Base-by-base conservation (phyloP, 1,140 invertebrate species). In the Carposina sasakii region DNA sequence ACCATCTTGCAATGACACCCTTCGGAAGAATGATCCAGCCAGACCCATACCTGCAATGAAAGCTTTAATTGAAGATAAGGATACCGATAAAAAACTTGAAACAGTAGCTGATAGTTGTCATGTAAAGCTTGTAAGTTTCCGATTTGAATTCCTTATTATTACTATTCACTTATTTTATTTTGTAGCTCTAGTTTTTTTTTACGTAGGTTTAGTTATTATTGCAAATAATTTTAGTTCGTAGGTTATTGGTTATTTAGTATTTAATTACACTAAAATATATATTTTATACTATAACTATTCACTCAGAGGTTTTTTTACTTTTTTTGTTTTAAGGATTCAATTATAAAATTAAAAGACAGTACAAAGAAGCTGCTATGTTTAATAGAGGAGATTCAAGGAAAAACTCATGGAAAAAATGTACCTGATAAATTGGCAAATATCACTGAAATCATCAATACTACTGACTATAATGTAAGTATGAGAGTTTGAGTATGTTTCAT, bases 311-410 rank as follows among this genome's bases (percentile, higher is more conserved):
- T 48, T 8, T 46, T 37, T 51, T 45, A 40, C 19, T 46, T 2
- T 31, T 40, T 40, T 49, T 28, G 49, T 6, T 67, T 66, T 49
- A 50, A 79, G 73, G 59, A 70, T 40, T 53, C 59, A 24, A 44
- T 75, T 19, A 16, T 52, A 13, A 49, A 63, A 52, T 48, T 81
- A 22, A 74, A 76, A 55, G 63, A 76, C 2, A 81, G 74, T 21
- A 77, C 76, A n/a, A 76, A 61, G 48, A 73, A 69, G 41, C 51
- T 81, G 10, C 34, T 77, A 15, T 48, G 24, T 49, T 48, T 81
- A 40, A 34, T 81, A 9, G 73, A 81, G 41, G 66, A 71, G 37
- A 74, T 81, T 48, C 68, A 72, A 43, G 34, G 57, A 2, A 75
- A 74, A 61, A 67, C 57, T 9, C 54, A 62, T 42, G 34, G 43